Base-by-base conservation (phyloP, 2,797 vertebrate species). In the Neostethus bicornis region DNA sequence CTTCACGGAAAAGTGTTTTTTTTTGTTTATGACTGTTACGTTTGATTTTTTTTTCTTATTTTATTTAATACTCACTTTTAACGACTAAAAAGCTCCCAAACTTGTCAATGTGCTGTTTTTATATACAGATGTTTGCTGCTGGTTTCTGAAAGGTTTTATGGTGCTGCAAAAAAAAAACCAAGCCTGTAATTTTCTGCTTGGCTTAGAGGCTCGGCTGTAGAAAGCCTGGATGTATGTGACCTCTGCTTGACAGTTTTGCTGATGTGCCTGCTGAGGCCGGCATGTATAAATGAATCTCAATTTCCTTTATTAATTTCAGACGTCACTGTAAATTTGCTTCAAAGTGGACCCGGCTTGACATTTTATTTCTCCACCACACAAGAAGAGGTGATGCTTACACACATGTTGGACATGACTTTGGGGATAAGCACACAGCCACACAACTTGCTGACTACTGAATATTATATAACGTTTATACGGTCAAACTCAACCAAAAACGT, bases 281-380 rank as follows among this genome's bases (percentile, higher is more conserved):
- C 86, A 72, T 76, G 80, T 90, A 90, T 86, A 93, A 93, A 92
- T 91, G 81, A 93, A 90, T 93, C 86, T 87, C 90, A 91, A 87
- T 93, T 94, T 93, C 88, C 91, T 84, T 91, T 92, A 92, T 93
- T 95, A 92, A 94, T 94, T 93, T 93, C 81, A 79, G 72, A 80
- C 77, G 83, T 87, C 89, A 86, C 73, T 81, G 77, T 80, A 83
- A 80, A 89, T 90, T 88, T 91, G 77, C 85, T 61, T 75, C 70
- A 77, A 67, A 84, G 71, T 70, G 73, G 69, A 68, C 62, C 55
- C 66, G 61, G 69, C 64, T 59, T 9, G 34, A 55, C 3, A 2
- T 53, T 60, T 65, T 42, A 48, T 62, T 55, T 61, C 58, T 51
- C n/a, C 20, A 37, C 21, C 58, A 45, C 51, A 61, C 45, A 79